Base-by-base conservation (phyloP, 2,888 invertebrate genomes). In the Scaptomyza caliginosa region DNA sequence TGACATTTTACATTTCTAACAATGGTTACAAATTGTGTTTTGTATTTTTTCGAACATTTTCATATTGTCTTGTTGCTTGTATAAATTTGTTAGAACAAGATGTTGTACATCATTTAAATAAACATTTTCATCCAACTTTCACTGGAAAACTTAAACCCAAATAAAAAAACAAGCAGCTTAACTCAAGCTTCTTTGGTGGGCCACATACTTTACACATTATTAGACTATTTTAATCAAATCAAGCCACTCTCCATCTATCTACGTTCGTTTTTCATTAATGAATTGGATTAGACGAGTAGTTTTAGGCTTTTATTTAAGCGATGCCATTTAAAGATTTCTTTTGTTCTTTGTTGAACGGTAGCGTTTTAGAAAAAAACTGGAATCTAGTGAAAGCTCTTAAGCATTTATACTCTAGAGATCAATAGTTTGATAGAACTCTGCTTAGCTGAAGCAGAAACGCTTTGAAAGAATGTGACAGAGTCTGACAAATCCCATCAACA, bases 171-270 rank as follows among this genome's bases (percentile, higher is more conserved):
- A n/a, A 4, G 62, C 77, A 21, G 83, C 77, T 86, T 71, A 64
- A 24, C n/a, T 16, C 21, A 40, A 48, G 26, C 68, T 76, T 58
- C 73, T 77, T 56, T 64, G 80, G 86, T 80, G 80, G 85, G 69
- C 68, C 77, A 65, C 71, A 71, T 77, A 79, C 67, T 86, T 87
- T 83, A 88, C 77, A 83, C 86, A 66, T 77, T 83, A 74, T 77
- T 86, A 74, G 72, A 60, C 70, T 74, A 71, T 73, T 88, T 80
- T 88, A 88, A 83, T 86, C 86, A 83, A 88, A 88, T 87, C 74
- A 79, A 87, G 64, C 67, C 80, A 70, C 73, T 63, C 86, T 64
- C 67, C 67, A 66, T n/a, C n/a, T 67, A 83, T 74, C 65, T 68
- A 42, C 39, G 67, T 67, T 77, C 63, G 77, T 86, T 83, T 71